Evolutionary conservation across 2,888 invertebrate genomes (phyloP), one percentile per base, ranked within the genome.

Genomic region (Notodromas monacha): DNA sequence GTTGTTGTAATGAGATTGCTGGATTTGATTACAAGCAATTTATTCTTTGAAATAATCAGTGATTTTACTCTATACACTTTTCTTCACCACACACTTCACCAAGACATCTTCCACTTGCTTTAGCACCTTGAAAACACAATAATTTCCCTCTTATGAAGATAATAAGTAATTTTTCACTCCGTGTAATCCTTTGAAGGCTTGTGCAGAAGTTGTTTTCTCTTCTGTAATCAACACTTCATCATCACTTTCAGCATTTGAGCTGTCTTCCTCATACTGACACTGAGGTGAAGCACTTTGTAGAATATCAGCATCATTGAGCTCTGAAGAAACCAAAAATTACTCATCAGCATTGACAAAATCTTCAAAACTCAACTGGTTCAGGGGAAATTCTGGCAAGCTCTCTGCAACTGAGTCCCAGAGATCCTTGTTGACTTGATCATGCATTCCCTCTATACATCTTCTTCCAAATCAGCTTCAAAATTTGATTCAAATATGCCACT

Each of bases 41-140:
- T 21, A 21, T n/a, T 21, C n/a, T n/a, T 21, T 21, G 21, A 21
- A 21, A 21, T 21, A 21, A 21, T 21, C n/a, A 6, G 21, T 21
- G 6, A 21, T 21, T 21, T 21, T 21, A 8, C 8, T 8, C 21
- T 21, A n/a, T 8, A 21, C 21, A 21, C 6, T 8, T 6, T 21
- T 21, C n/a, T 21, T 21, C 6, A n/a, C n/a, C 21, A 21, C 21
- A 8, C 8, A 21, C n/a, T 6, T 21, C 21, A 21, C 6, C 21
- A 21, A 8, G 6, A n/a, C 21, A 21, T 21, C 21, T 21, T 21
- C 21, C 21, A 21, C 21, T 8, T n/a, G 21, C n/a, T 21, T 21
- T n/a, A 21, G 21, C 21, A 21, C 8, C 6, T 21, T n/a, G n/a
- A 8, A 21, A 21, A 21, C 21, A 8, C n/a, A 6, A 21, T 21